These are phyloP conservation scores for Antechinus flavipes DNA, from an alignment of 2,113 vertebrate species.

Conservation along the genomic window DNA sequence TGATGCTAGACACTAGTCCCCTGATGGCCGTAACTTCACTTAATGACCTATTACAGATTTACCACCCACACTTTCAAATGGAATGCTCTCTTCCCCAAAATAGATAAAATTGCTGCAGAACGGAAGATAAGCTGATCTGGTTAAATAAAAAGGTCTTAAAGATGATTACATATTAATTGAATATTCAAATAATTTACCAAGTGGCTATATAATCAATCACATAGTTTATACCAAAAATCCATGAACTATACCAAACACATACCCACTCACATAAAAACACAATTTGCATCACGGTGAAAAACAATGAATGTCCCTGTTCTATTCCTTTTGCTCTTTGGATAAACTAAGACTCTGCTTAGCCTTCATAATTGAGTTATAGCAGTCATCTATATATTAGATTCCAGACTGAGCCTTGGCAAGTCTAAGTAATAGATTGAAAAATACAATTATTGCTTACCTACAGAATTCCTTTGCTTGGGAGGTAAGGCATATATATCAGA, in stretches of 20 bases:
- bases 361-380: constrained; percentile 89
- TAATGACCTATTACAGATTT: neutral
- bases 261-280: neutral
- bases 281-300: constrained; percentile 44
- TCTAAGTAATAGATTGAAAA: constrained; percentile 95
- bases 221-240: neutral
- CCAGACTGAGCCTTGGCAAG: constrained; percentile 86
- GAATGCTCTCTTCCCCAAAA: neutral
- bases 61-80: neutral
- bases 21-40: neutral
- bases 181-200: neutral
- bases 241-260: neutral
- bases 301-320: constrained; percentile 61
- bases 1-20: neutral
- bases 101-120: neutral
- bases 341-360: constrained; percentile 69
- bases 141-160: neutral
- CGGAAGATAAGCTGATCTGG: neutral
- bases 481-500: constrained; percentile 95
- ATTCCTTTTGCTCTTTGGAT: constrained; percentile 76
- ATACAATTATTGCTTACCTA: constrained; percentile 95
- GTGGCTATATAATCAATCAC: neutral
- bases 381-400: constrained; percentile 89
- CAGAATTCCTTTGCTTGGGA: constrained; percentile 92
- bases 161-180: neutral